These are phyloP conservation scores for Rhea pennata DNA, from an alignment of 2,113 vertebrate species.

Conservation along the genomic window DNA sequence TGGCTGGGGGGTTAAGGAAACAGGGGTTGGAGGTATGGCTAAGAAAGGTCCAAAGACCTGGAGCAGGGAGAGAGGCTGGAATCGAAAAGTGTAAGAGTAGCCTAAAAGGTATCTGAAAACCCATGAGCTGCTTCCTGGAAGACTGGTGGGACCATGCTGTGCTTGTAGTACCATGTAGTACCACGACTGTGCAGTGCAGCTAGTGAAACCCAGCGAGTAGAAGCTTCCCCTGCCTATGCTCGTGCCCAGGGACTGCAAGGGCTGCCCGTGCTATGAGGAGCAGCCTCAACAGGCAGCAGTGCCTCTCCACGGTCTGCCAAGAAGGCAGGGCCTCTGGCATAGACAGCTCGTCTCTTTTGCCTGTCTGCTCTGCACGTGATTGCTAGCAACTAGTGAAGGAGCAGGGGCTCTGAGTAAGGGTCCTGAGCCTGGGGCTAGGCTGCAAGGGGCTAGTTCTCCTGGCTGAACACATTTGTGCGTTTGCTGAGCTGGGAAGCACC, in stretches of 20 bases:
- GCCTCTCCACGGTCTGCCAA: neutral
- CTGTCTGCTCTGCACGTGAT: neutral
- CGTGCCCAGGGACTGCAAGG: neutral
- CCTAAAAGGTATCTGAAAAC: neutral
- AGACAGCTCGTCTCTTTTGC: neutral
- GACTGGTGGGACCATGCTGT: too few relatives aligned
- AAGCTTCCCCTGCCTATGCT: neutral
- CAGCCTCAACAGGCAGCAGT: neutral
- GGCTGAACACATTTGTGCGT: rapidly evolving
- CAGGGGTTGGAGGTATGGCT: neutral
- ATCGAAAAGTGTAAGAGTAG: neutral
- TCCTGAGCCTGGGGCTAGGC: rapidly evolving
- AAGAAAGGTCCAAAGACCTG: neutral
- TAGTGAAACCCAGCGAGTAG: neutral
- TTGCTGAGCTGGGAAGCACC: rapidly evolving
- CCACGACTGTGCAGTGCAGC: too few relatives aligned
- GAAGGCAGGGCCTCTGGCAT: neutral
- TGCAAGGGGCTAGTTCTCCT: neutral
- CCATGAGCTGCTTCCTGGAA: neutral
- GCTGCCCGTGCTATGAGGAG: neutral
- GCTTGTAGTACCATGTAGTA: neutral
- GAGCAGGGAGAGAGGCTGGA: neutral
- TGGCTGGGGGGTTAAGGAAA: neutral
- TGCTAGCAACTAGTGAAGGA: neutral
- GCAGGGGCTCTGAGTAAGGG: neutral